phyloP scores from a whole-genome alignment of 2,797 vertebrate genomes.

The Glossophaga mutica region DNA sequence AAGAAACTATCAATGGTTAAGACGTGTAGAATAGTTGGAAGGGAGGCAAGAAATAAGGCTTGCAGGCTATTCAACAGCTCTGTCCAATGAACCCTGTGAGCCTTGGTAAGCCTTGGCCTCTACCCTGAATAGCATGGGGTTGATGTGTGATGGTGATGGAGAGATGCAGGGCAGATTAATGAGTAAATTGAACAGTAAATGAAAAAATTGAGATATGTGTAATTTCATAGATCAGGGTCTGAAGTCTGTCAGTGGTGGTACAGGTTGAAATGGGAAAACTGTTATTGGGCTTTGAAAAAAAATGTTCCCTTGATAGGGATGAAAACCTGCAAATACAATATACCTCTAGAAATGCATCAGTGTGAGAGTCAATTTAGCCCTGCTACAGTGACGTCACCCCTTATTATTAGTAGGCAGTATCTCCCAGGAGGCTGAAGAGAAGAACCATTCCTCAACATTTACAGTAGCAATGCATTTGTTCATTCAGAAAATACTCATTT shows the following conservation, averaged over 20 bases:
- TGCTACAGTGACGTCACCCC: neutral
- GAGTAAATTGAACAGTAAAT: neutral
- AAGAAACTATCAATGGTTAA: neutral
- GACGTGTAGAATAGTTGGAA: neutral
- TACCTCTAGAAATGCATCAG: neutral
- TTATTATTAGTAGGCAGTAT: neutral
- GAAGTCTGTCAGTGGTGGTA: neutral
- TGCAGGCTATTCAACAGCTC: neutral
- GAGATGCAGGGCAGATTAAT: neutral
- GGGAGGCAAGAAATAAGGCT: neutral
- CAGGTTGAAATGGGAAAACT: neutral
- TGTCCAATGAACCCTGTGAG: neutral
- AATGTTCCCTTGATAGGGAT: neutral
- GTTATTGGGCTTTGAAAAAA: neutral
- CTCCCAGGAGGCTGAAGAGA: constrained; percentile 12
- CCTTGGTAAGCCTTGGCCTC: neutral
- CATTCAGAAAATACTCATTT: neutral
- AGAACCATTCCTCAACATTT: neutral
- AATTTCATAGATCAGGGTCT: neutral
- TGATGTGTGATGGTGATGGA: neutral
- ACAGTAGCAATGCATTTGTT: neutral
- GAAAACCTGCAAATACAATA: neutral
- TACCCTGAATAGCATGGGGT: neutral
- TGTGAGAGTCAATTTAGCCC: neutral
- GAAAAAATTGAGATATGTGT: neutral